Evolutionary conservation across 1,140 invertebrate species (phyloP).

Genomic region (Dendroctonus ponderosae): DNA sequence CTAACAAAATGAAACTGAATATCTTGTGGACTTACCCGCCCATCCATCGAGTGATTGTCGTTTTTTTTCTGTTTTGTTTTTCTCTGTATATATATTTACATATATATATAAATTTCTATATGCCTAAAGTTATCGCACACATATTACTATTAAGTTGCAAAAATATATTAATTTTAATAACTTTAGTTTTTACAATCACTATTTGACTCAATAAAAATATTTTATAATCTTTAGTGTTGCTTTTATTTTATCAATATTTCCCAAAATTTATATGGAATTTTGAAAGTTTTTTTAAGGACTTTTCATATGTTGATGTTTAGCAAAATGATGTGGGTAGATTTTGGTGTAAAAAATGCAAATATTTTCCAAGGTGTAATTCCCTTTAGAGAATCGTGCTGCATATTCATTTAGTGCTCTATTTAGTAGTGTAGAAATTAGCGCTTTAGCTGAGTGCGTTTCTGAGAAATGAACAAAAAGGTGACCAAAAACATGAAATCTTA

Average conservation of each 20-base stretch:
- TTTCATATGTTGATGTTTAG: no score
- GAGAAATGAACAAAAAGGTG: no score
- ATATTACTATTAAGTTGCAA: conserved; percentile 44
- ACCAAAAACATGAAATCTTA: no score
- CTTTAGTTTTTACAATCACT: conserved; percentile 39
- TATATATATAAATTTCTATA: conserved; percentile 33
- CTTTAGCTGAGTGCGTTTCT: no score
- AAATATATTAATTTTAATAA: conserved; percentile 41
- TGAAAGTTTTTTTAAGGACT: neutral
- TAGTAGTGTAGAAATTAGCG: no score
- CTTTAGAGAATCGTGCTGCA: no score
- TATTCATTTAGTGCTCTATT: no score
- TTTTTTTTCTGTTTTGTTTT: no score
- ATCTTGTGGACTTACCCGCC: neutral
- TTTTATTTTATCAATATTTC: neutral
- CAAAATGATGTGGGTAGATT: no score
- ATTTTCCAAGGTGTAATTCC: no score
- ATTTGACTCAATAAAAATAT: conserved; percentile 44
- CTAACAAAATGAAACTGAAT: neutral
- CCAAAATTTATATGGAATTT: neutral
- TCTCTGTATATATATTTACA: neutral
- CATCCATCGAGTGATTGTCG: no score
- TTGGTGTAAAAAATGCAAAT: no score
- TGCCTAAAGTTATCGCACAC: conserved; percentile 41
- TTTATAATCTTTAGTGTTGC: conserved; percentile 17